A percentile compares a stretch with the other conserved stretches of the same genome.
These are phyloP conservation scores for Crenuchus spilurus DNA, from an alignment of 2,797 vertebrate genomes.

Conservation along the genomic window DNA sequence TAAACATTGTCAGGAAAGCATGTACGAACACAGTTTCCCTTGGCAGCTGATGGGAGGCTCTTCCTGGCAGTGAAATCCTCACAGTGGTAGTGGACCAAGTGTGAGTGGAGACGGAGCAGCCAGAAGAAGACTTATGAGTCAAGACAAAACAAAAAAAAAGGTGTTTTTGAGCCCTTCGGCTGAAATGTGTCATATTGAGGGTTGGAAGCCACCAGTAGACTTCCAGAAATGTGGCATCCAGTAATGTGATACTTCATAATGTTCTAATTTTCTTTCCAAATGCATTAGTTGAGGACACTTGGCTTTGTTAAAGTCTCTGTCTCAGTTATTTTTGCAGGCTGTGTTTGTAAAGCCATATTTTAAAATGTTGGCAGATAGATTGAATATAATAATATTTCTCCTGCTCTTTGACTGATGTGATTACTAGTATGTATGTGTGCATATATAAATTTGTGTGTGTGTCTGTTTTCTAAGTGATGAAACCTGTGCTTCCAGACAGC, in stretches of 20 bases:
- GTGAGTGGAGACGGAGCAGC: not conserved
- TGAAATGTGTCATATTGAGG: constrained; percentile 29
- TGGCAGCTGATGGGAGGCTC: not conserved
- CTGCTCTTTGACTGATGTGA: not conserved
- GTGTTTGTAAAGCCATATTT: constrained; percentile 23
- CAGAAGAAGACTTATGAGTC: constrained; percentile 36
- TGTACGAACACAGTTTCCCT: constrained; percentile 2
- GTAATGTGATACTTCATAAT: constrained; percentile 35
- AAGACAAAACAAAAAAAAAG: not conserved
- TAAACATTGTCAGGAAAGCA: constrained; percentile 14
- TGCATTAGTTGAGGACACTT: constrained; percentile 43
- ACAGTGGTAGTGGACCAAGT: constrained; percentile 27
- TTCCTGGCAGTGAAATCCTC: constrained; percentile 12
- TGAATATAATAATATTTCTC: not conserved
- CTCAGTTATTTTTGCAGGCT: constrained; percentile 26
- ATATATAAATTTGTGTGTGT: no score
- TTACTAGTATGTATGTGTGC: not conserved
- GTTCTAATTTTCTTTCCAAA: constrained; percentile 44
- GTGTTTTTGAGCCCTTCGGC: constrained; percentile 20
- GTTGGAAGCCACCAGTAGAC: constrained; percentile 24
- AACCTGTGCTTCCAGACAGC: no score
- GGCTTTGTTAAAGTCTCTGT: constrained; percentile 43
- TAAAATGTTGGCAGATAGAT: constrained; percentile 9
- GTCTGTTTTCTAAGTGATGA: no score
- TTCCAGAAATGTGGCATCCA: constrained; percentile 32